A percentile compares a stretch with the other conserved stretches of the same genome.
Evolutionary conservation across 2,113 vertebrate species (phyloP).

Genomic region (Puntigrus tetrazona): DNA sequence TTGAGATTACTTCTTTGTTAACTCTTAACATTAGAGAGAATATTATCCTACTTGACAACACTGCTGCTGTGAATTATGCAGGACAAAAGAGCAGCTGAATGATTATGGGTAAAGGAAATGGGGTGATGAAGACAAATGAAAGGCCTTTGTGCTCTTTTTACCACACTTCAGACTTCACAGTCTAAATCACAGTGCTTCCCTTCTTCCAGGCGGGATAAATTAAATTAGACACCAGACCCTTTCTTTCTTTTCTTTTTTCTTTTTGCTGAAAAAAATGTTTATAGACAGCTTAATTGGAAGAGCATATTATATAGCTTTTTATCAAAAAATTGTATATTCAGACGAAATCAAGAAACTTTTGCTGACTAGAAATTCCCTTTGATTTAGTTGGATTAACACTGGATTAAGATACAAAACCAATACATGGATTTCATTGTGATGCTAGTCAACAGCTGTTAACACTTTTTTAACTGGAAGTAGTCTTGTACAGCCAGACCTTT

Average conservation of each 20-base stretch:
- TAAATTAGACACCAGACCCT: not conserved
- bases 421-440: not conserved
- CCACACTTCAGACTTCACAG: not conserved
- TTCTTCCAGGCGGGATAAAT: not conserved
- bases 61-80: not conserved
- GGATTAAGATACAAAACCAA: no score
- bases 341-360: not conserved
- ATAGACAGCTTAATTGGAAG: not conserved
- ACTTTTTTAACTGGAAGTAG: not conserved
- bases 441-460: not conserved
- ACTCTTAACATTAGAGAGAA: no score
- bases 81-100: not conserved
- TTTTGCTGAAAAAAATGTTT: not conserved
- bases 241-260: not conserved
- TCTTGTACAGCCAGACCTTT: not conserved
- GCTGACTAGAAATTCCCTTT: not conserved
- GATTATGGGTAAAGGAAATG: not conserved
- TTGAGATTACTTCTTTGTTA: no score
- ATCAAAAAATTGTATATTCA: not conserved
- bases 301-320: not conserved
- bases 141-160: not conserved
- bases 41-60: not conserved
- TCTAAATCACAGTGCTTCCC: conserved; percentile 9
- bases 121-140: not conserved
- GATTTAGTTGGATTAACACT: not conserved